phyloP scores from a whole-genome alignment of 2,888 invertebrate species.

The Drosophila macrospina region DNA sequence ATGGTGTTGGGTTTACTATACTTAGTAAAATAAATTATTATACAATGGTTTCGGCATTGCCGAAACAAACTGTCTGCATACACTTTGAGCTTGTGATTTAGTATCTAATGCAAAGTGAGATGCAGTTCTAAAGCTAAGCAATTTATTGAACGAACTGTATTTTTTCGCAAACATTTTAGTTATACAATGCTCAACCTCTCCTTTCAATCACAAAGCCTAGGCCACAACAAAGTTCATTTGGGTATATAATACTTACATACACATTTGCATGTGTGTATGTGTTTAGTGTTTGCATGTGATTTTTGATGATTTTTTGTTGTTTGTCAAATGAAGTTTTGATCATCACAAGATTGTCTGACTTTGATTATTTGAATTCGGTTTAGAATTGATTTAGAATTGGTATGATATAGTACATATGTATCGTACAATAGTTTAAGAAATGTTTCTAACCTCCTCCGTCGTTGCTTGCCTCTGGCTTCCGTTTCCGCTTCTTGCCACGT shows the following conservation, averaged over 20 bases:
- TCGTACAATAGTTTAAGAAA: conserved; percentile 57
- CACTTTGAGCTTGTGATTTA: background rate
- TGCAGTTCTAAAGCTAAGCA: background rate
- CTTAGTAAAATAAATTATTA: conserved; percentile 5
- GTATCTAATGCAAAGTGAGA: conserved; percentile 2
- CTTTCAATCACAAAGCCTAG: conserved; percentile 17
- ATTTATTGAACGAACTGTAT: background rate
- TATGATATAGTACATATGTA: conserved; percentile 47
- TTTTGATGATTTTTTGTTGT: background rate
- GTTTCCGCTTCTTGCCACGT: conserved; percentile 99
- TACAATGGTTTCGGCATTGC: conserved; percentile 8
- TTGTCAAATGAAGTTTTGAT: conserved; percentile 7
- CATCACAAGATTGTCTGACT: conserved; percentile 9
- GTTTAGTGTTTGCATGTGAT: background rate
- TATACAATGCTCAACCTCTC: conserved; percentile 9
- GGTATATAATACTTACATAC: conserved; percentile 9
- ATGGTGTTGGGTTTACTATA: conserved; percentile 9
- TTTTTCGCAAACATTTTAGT: background rate
- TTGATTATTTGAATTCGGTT: conserved; percentile 18
- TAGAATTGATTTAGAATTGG: conserved; percentile 25
- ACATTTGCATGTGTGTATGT: conserved; percentile 4
- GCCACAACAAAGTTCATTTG: conserved; percentile 16
- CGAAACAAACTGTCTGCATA: conserved; percentile 4
- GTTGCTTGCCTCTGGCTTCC: conserved; percentile 96
- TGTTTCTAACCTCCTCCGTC: conserved; percentile 93